phyloP scores from a whole-genome alignment of 1,140 invertebrate species.

The Penaeus indicus region DNA sequence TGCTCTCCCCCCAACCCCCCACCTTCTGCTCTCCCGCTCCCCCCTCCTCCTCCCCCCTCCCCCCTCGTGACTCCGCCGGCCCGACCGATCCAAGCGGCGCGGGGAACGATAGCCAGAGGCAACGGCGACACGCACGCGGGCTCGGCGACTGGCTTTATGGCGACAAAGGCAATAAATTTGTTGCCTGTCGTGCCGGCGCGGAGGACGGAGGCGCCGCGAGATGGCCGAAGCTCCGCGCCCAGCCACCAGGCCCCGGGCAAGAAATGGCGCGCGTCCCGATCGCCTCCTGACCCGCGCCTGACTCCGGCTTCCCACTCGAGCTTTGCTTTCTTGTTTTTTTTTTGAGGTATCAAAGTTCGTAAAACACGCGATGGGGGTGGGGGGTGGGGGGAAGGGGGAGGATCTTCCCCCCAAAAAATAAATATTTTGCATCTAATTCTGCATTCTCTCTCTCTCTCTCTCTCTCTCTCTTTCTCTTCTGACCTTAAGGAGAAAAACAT shows the following conservation, averaged over 20 bases:
- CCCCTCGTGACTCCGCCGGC: not conserved
- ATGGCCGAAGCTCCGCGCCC: conserved; percentile 59
- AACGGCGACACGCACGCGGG: conserved; percentile 54
- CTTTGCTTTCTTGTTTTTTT: not conserved
- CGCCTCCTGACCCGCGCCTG: conserved; percentile 5
- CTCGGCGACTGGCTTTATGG: conserved; percentile 63
- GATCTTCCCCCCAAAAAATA: too few relatives aligned
- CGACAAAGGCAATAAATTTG: conserved; percentile 64
- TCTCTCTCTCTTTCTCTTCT: too few relatives aligned
- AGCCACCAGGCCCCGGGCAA: conserved; percentile 60
- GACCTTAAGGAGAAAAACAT: too few relatives aligned
- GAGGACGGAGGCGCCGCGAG: conserved; percentile 61
- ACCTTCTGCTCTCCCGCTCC: too few relatives aligned
- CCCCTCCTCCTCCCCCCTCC: not conserved
- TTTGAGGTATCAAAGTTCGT: too few relatives aligned
- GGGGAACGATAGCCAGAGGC: conserved; percentile 61
- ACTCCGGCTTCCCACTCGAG: conserved; percentile 42
- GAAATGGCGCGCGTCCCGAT: conserved; percentile 62
- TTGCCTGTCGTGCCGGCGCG: conserved; percentile 63
- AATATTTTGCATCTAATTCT: too few relatives aligned
- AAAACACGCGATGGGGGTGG: too few relatives aligned
- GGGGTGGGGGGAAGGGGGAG: too few relatives aligned
- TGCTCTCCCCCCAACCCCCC: too few relatives aligned
- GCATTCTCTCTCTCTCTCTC: too few relatives aligned
- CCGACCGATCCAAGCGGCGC: conserved; percentile 46